phyloP scores from a whole-genome alignment of 1,140 invertebrate genomes.

The Papilio glaucus region DNA sequence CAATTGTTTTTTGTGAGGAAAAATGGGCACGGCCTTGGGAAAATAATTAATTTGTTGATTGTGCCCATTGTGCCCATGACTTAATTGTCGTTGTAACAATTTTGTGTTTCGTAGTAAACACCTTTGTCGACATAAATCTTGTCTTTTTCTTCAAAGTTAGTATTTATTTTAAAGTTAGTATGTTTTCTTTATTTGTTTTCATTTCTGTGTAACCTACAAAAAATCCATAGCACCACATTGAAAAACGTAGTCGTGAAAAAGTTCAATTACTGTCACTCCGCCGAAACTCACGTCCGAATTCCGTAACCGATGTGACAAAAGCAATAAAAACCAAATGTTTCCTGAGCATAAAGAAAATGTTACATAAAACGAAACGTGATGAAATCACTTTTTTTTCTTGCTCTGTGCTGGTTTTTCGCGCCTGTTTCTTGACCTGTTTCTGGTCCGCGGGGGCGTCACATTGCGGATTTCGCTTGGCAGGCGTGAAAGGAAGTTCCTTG shows the following conservation, averaged over 20 bases:
- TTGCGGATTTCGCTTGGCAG: slow-evolving; percentile 59
- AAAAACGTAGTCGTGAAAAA: slow-evolving; percentile 12
- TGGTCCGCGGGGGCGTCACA: slow-evolving; percentile 55
- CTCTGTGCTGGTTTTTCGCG: slow-evolving; percentile 27
- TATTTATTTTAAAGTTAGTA: too few relatives aligned
- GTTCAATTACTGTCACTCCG: slow-evolving; percentile 32
- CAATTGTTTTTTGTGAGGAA: not conserved
- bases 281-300: slow-evolving; percentile 30
- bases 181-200: not conserved
- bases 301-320: slow-evolving; percentile 34
- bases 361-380: slow-evolving; percentile 34
- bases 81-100: not conserved
- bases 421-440: slow-evolving; percentile 67
- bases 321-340: slow-evolving; percentile 35
- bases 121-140: not conserved
- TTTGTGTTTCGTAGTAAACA: not conserved
- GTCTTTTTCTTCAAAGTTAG: not conserved
- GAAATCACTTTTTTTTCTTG: slow-evolving; percentile 33
- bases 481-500: slow-evolving; percentile 53
- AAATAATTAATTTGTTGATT: slow-evolving; percentile 12
- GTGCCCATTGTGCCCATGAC: too few relatives aligned
- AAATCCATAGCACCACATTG: slow-evolving; percentile 4
- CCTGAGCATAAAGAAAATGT: slow-evolving; percentile 24
- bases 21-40: not conserved
- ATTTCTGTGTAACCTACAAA: not conserved